These are phyloP conservation scores for Notolabrus celidotus DNA, from an alignment of 2,797 vertebrate species.

Conservation along the genomic window DNA sequence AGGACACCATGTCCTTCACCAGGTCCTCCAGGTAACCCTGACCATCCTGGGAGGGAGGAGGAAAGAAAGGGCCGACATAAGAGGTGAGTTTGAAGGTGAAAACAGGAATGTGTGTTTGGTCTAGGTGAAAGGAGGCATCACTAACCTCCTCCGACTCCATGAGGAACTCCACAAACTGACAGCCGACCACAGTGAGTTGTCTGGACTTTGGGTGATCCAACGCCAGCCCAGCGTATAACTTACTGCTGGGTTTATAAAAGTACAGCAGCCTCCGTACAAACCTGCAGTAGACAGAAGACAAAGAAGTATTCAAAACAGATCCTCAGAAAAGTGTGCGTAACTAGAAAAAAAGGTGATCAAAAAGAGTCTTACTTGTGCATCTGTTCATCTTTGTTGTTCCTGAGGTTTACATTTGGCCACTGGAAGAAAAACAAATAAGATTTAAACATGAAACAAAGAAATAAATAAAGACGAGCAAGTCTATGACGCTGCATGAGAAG, in stretches of 20 bases:
- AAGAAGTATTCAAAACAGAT: not conserved
- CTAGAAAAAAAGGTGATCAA: not conserved
- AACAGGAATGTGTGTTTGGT: not conserved
- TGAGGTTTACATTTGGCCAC: constrained; percentile 98
- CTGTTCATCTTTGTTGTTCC: constrained; percentile 99
- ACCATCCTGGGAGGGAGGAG: constrained; percentile 86
- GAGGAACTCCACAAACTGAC: constrained; percentile 97
- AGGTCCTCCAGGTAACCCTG: constrained; percentile 96
- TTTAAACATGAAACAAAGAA: not conserved
- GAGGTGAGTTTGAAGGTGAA: not conserved
- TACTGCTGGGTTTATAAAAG: constrained; percentile 99
- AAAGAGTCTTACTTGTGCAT: constrained; percentile 90
- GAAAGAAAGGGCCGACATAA: too few species aligned
- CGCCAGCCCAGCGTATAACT: constrained; percentile 93
- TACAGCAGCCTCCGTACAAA: constrained; percentile 96
- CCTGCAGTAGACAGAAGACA: constrained; percentile 76
- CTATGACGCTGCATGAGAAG: constrained; percentile 12
- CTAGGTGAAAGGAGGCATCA: not conserved
- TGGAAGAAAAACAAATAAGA: constrained; percentile 64
- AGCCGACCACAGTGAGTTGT: constrained; percentile 96
- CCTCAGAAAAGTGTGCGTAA: not conserved
- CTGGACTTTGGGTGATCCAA: constrained; percentile 94
- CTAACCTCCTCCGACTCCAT: constrained; percentile 97
- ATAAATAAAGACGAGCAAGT: not conserved
- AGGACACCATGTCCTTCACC: constrained; percentile 95